Evolutionary conservation across 2,888 invertebrate species (phyloP), one percentile per base, ranked within the genome.

Genomic region (Scaeva pyrastri): DNA sequence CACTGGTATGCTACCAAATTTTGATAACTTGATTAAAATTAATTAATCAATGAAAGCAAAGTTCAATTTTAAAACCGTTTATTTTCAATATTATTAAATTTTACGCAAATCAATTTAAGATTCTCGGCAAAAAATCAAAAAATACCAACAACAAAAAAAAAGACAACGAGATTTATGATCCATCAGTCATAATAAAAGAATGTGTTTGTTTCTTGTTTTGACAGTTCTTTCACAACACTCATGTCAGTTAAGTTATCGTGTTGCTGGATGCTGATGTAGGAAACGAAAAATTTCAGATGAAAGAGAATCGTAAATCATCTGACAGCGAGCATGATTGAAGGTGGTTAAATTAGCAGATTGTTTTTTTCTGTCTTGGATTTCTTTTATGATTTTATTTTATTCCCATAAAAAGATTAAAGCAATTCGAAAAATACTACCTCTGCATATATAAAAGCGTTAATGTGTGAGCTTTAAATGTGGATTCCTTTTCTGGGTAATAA

Each of bases 221-320:
- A 71, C 71, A 48, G 56, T 55, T 43, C 16, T 76, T 75, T 55
- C 52, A 81, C 75, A 70, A 75, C 75, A 75, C 31, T 31, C 31
- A 31, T 68, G 66, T 39, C 66, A 50, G 48, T 50, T 39, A n/a
- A n/a, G n/a, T n/a, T 8, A 7, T 31, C 8, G 26, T 23, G 23
- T 23, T 52, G 23, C 14, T 39, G 21, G 2, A 8, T n/a, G 26
- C 52, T 70, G 70, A 74, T 70, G 68, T 55, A 70, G 58, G 45
- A 48, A 75, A 41, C 60, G 10, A 48, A 43, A 16, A 56, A 43
- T 31, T 62, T 70, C 19, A 56, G 56, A 41, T 48, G 39, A 50
- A 41, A 64, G 64, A 36, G 48, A 56, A 75, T 76, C 81, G 81
- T 81, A 76, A 81, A 81, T 81, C 81, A 81, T 71, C 58, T 43